A percentile compares a stretch with the other conserved stretches of the same genome.
These are phyloP conservation scores for Borostomias antarcticus DNA, from an alignment of 2,797 vertebrate genomes.

Conservation along the genomic window DNA sequence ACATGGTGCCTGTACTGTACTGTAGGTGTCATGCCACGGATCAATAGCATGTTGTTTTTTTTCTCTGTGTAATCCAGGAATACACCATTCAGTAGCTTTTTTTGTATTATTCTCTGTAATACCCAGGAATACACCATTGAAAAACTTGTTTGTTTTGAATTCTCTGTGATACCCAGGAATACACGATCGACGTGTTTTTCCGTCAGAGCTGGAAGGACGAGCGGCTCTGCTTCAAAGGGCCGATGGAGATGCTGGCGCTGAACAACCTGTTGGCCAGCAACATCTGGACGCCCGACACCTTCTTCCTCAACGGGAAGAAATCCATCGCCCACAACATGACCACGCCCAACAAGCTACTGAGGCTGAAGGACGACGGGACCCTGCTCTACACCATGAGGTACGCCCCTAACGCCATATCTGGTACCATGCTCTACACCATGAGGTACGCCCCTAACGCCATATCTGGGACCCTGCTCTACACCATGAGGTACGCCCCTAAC, in stretches of 20 bases:
- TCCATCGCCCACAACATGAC: slow-evolving; percentile 97
- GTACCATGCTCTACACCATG: no score
- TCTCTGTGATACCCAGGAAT: slow-evolving; percentile 76
- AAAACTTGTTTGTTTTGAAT: no score
- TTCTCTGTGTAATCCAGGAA: slow-evolving; percentile 72
- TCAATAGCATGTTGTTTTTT: neutral
- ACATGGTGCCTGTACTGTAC: slow-evolving; percentile 34
- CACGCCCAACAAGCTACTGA: slow-evolving; percentile 91
- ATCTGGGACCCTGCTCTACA: no score
- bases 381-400: slow-evolving; percentile 95
- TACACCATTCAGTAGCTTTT: no score
- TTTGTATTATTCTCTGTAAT: neutral
- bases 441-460: no score
- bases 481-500: no score
- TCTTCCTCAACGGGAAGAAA: slow-evolving; percentile 96
- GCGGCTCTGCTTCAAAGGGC: slow-evolving; percentile 93
- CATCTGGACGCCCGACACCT: slow-evolving; percentile 95
- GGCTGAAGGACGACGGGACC: slow-evolving; percentile 90
- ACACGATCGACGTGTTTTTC: slow-evolving; percentile 96
- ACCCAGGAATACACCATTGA: slow-evolving; percentile 93
- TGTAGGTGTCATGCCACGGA: slow-evolving; percentile 7
- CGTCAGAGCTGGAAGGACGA: slow-evolving; percentile 96
- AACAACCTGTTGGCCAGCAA: slow-evolving; percentile 96
- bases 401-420: neutral
- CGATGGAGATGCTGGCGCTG: slow-evolving; percentile 90